Evolutionary conservation across 2,797 vertebrate genomes (phyloP), one percentile per base, ranked within the genome.

Genomic region (Pseudopleuronectes americanus): DNA sequence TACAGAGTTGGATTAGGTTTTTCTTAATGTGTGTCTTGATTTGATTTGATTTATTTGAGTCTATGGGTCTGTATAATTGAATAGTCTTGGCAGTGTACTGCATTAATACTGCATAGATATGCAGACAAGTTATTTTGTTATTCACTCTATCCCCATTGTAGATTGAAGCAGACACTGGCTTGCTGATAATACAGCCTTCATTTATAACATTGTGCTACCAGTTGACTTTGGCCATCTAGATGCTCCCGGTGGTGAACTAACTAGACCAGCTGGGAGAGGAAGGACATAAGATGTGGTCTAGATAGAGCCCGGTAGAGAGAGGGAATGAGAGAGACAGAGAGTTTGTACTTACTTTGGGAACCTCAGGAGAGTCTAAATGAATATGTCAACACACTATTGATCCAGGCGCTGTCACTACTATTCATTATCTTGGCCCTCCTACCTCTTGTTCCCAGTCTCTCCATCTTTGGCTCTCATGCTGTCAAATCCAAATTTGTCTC

Each of bases 361-460:
- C 62, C 66, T 77, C 77, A 63, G 61, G 74, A 73, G 71, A 74
- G 68, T 83, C 74, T 71, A 76, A 88, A 89, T 83, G 72, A 79
- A 82, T 84, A 81, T 82, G 84, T 85, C 78, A 74, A 77, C 74
- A 77, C 67, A 47, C 23, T 84, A 83, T 84, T 86, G 83, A 87
- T 81, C 71, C 67, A 74, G 31, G 66, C 66, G 33, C 65, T 80
- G 80, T 77, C 80, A 78, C 77, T 38, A 49, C 64, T 31, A 68
- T 82, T 82, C 61, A 81, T 78, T 79, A 79, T 80, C 76, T 70
- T 52, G 21, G 59, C 64, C 53, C 69, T 55, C 38, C 64, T 31
- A 68, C 71, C 69, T 70, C 67, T 33, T 6, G 1, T 52, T 74
- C 36, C 38, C 24, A 58, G 58, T 82, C 76, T 74, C 75, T 88